Conservation (phyloP, 2,797 vertebrate species). For the Cyclura pinguis region DNA sequence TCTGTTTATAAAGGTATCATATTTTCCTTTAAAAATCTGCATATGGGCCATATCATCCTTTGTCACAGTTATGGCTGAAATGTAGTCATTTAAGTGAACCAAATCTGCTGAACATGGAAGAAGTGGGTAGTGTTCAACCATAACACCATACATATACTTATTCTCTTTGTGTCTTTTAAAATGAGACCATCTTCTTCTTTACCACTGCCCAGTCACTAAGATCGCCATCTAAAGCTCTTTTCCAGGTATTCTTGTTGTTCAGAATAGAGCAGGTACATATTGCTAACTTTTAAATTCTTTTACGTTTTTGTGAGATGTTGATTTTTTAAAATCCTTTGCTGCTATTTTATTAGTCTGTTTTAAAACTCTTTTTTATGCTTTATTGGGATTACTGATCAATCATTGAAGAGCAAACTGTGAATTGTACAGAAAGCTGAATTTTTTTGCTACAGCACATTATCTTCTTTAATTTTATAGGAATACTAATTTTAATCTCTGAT, state of each 20-base stretch:
- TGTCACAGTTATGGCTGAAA: constrained; percentile 41
- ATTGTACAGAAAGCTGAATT: background rate
- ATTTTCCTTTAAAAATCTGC: constrained; percentile 29
- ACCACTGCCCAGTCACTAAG: background rate
- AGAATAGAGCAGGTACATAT: background rate
- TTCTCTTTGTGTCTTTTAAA: background rate
- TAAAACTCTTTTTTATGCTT: background rate
- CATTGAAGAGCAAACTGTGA: background rate
- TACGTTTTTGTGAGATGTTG: background rate
- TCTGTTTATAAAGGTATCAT: background rate
- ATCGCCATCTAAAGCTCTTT: background rate
- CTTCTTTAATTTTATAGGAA: background rate
- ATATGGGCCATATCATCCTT: constrained; percentile 31
- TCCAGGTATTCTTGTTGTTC: background rate
- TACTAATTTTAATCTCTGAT: background rate
- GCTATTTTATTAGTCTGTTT: background rate
- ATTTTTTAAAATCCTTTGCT: background rate
- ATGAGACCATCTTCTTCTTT: background rate
- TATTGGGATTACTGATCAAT: background rate
- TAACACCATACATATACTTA: background rate
- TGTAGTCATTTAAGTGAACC: constrained; percentile 4
- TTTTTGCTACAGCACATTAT: background rate
- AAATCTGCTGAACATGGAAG: constrained; percentile 30
- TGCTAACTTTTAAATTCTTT: background rate
- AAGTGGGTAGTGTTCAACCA: constrained; percentile 31